Conservation (phyloP, 2,888 invertebrate genomes). For the Slavum lentiscoides region DNA sequence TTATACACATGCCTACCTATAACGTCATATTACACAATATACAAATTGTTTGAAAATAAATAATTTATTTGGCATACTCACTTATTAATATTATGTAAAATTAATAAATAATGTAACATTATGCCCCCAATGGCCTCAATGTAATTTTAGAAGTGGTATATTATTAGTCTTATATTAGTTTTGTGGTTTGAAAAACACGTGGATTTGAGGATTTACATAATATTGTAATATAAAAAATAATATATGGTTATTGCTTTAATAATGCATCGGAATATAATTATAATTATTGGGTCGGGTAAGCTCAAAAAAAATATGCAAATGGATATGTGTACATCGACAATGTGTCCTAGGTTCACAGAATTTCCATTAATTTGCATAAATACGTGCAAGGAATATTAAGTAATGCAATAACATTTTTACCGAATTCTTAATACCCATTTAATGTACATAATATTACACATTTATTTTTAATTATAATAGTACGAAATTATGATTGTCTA, state of each 20-base stretch:
- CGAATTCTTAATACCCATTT: neutral
- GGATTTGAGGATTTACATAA: too few species aligned
- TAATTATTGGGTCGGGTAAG: neutral
- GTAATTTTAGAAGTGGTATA: too few species aligned
- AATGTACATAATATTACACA: neutral
- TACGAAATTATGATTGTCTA: neutral
- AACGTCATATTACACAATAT: too few species aligned
- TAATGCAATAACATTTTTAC: neutral
- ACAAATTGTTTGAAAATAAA: too few species aligned
- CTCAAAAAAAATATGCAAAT: neutral
- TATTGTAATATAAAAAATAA: neutral
- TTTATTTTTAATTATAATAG: neutral
- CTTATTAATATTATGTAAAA: too few species aligned
- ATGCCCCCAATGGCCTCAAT: too few species aligned
- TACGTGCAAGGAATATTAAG: conserved; percentile 1
- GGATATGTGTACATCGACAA: neutral
- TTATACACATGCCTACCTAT: too few species aligned
- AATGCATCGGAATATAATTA: neutral
- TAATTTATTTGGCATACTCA: too few species aligned
- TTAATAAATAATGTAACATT: too few species aligned
- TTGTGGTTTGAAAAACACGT: too few species aligned
- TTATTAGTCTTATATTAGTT: too few species aligned
- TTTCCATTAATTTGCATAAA: conserved; percentile 28
- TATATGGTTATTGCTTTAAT: neutral
- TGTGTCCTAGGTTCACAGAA: conserved; percentile 5